Evolutionary conservation across 2,113 vertebrate species (phyloP).

Genomic region (Euleptes europaea): DNA sequence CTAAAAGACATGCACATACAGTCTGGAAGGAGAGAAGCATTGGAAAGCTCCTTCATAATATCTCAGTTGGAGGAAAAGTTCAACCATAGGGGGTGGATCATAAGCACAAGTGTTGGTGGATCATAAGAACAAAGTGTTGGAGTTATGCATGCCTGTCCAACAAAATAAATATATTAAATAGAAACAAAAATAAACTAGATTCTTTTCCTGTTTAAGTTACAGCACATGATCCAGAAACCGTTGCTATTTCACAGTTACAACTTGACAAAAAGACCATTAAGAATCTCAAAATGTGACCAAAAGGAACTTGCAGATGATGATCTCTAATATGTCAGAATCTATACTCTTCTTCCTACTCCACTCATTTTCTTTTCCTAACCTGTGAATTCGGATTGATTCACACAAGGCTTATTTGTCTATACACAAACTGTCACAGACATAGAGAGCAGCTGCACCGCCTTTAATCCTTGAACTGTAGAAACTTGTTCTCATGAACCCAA

Average conservation of each 20-base stretch:
- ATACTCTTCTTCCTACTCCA: conserved; percentile 14
- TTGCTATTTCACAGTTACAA: conserved; percentile 27
- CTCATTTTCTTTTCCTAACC: conserved; percentile 27
- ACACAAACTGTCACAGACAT: neutral
- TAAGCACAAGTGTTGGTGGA: conserved; percentile 30
- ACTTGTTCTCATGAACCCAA: too few relatives aligned
- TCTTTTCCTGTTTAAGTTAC: conserved; percentile 64
- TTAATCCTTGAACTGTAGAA: too few relatives aligned
- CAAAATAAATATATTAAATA: conserved; percentile 61
- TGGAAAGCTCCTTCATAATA: neutral
- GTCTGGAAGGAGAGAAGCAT: neutral
- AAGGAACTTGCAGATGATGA: conserved; percentile 23
- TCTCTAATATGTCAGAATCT: conserved; percentile 7
- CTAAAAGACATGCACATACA: too few relatives aligned
- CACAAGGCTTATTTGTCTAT: neutral
- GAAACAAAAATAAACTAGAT: conserved; percentile 26
- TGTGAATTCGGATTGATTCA: neutral
- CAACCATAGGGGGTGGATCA: conserved; percentile 59
- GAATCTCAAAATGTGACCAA: conserved; percentile 29
- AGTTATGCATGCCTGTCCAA: conserved; percentile 29
- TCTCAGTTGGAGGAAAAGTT: conserved; percentile 61
- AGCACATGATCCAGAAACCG: conserved; percentile 57
- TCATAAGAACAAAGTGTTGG: conserved; percentile 12
- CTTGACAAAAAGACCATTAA: conserved; percentile 53
- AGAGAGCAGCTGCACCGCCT: neutral